Base-by-base conservation (phyloP, 2,888 invertebrate genomes). In the Apodemia mormo region DNA sequence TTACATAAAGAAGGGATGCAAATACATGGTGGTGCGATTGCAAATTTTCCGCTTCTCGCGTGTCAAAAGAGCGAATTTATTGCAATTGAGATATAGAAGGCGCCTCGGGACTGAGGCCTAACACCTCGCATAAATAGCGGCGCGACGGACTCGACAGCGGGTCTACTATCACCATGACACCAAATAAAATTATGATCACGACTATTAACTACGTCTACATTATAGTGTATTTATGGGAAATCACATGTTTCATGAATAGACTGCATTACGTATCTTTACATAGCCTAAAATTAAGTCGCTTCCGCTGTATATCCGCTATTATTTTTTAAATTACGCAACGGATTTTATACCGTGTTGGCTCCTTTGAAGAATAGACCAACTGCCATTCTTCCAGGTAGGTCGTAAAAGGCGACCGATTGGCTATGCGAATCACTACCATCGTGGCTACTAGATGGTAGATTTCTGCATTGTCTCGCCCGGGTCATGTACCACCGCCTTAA, bases 1-100 rank as follows among this genome's bases (percentile, higher is more conserved):
- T 89, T 88, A 90, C 87, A 89, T 82, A 89, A 85, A 87, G 85
- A 81, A 61, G 84, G 84, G 82, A 80, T 82, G 80, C 80, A 83
- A 84, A 84, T 82, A 73, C 52, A 65, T 70, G 79, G 83, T 83
- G 83, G 81, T 81, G 82, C 84, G 81, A 88, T 90, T 87, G 90
- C 87, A 88, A 89, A 90, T 90, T 88, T 89, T 89, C 87, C 85
- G 85, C 86, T 87, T 85, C 88, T 86, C 85, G 85, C 85, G 83
- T 85, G 89, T 89, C 90, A 89, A 89, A 89, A 85, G 84, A 85
- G 81, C 86, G 88, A 86, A 90, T 89, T 89, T 90, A 90, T 90
- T 86, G 86, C 88, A 85, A 90, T 88, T 86, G 88, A 89, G 89
- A 90, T 89, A 87, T 83, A 85, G 84, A 82, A 84, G 82, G 83